A percentile compares a stretch with the other conserved stretches of the same genome.
Evolutionary conservation across 2,113 vertebrate genomes (phyloP).

Genomic region (Trematomus loennbergii): DNA sequence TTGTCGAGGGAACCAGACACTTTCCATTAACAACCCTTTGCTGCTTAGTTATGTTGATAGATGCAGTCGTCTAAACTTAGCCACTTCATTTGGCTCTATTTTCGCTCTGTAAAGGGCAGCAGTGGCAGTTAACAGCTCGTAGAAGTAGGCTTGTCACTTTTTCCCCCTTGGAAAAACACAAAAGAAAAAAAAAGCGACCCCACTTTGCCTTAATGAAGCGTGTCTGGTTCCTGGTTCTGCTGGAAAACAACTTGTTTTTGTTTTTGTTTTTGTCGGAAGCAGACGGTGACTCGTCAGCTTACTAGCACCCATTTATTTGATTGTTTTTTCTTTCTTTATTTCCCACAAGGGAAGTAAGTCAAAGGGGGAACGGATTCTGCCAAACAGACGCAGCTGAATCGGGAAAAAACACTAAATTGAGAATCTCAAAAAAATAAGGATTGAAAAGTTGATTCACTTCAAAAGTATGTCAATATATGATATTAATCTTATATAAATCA

Average conservation of each 20-base stretch:
- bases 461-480: too few species aligned
- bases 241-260: conserved; percentile 46
- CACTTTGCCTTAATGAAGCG: conserved; percentile 16
- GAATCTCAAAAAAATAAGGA: too few species aligned
- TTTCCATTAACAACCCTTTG: too few species aligned
- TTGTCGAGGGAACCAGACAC: too few species aligned
- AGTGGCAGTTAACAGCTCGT: background rate
- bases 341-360: conserved; percentile 31
- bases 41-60: background rate
- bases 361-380: background rate
- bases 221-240: background rate
- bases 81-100: background rate
- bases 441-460: too few species aligned
- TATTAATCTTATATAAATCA: too few species aligned
- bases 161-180: conserved; percentile 4
- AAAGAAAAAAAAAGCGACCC: conserved; percentile 9
- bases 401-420: background rate
- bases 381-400: conserved; percentile 10
- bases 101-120: background rate
- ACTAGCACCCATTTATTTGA: background rate
- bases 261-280: conserved; percentile 41
- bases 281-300: conserved; percentile 23
- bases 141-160: background rate
- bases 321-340: conserved; percentile 46
- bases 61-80: background rate